phyloP scores from a whole-genome alignment of 2,888 invertebrate genomes.

The Drosophila fungiperda region DNA sequence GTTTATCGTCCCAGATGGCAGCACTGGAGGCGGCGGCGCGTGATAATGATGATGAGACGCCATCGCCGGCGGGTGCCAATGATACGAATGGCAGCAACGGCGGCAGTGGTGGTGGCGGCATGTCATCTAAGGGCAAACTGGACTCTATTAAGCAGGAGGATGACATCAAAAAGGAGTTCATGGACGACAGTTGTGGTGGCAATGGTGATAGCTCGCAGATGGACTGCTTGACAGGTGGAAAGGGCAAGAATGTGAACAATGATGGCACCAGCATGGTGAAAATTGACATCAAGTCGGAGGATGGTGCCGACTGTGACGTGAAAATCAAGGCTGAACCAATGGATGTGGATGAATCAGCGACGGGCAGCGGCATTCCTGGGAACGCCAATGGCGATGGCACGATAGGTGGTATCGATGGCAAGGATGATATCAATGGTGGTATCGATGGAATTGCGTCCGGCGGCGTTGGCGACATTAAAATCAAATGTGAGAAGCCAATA shows the following conservation, averaged over 20 bases:
- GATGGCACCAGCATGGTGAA: slow-evolving; percentile 86
- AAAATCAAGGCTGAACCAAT: slow-evolving; percentile 85
- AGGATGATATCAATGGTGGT: slow-evolving; percentile 88
- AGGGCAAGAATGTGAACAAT: slow-evolving; percentile 88
- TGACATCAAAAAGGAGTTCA: slow-evolving; percentile 89
- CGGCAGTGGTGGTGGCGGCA: slow-evolving; percentile 67
- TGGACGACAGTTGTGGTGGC: slow-evolving; percentile 86
- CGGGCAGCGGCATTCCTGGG: slow-evolving; percentile 16
- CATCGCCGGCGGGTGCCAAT: slow-evolving; percentile 86
- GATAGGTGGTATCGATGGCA: slow-evolving; percentile 84
- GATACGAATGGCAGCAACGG: slow-evolving; percentile 67
- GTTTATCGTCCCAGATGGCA: slow-evolving; percentile 90
- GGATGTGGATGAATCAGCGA: slow-evolving; percentile 82
- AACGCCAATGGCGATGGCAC: slow-evolving; percentile 64
- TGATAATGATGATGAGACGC: slow-evolving; percentile 88
- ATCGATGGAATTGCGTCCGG: slow-evolving; percentile 78
- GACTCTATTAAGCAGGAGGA: slow-evolving; percentile 89
- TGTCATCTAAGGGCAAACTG: slow-evolving; percentile 87
- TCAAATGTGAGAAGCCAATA: slow-evolving; percentile 87
- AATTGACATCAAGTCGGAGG: slow-evolving; percentile 80
- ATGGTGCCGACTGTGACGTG: slow-evolving; percentile 57
- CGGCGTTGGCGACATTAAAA: slow-evolving; percentile 78
- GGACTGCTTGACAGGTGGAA: slow-evolving; percentile 85
- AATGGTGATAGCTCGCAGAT: slow-evolving; percentile 84
- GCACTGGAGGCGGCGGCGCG: slow-evolving; percentile 90